phyloP scores from a whole-genome alignment of 2,888 invertebrate species.

The Aquatica leii region DNA sequence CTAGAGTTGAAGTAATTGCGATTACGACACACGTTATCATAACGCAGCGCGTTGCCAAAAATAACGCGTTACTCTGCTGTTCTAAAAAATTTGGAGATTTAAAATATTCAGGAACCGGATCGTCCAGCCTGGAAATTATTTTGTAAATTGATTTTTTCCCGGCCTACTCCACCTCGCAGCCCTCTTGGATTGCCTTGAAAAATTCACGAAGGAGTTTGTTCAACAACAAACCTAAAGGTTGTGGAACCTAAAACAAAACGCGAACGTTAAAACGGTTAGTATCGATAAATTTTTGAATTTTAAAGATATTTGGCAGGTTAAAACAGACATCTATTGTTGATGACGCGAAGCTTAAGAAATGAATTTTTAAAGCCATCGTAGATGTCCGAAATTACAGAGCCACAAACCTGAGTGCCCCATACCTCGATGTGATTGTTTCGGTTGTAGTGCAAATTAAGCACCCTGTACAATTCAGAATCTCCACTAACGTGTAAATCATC shows the following conservation, averaged over 20 bases:
- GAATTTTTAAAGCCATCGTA: slow-evolving; percentile 12
- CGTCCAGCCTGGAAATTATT: slow-evolving; percentile 98
- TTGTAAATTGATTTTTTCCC: slow-evolving; percentile 99
- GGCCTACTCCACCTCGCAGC: slow-evolving; percentile 97
- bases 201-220: slow-evolving; percentile 98
- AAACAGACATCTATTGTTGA: slow-evolving; percentile 19
- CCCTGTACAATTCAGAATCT: slow-evolving; percentile 97
- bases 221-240: slow-evolving; percentile 96
- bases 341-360: too few species aligned
- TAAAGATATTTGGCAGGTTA: slow-evolving; percentile 13
- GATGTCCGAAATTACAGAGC: slow-evolving; percentile 51
- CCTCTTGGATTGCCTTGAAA: slow-evolving; percentile 96
- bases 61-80: slow-evolving; percentile 85
- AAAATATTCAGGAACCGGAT: slow-evolving; percentile 99
- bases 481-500: slow-evolving; percentile 94
- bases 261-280: not conserved
- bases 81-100: too few species aligned
- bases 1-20: slow-evolving; percentile 29
- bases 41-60: slow-evolving; percentile 47
- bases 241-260: slow-evolving; percentile 80
- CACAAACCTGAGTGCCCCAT: slow-evolving; percentile 74
- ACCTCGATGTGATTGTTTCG: slow-evolving; percentile 96
- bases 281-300: not conserved
- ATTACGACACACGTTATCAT: slow-evolving; percentile 29
- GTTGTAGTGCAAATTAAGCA: slow-evolving; percentile 98